Evolutionary conservation across 92 coral and sea anemone species (phyloP), one percentile per base, ranked within the genome.

Genomic region (Porites rus): DNA sequence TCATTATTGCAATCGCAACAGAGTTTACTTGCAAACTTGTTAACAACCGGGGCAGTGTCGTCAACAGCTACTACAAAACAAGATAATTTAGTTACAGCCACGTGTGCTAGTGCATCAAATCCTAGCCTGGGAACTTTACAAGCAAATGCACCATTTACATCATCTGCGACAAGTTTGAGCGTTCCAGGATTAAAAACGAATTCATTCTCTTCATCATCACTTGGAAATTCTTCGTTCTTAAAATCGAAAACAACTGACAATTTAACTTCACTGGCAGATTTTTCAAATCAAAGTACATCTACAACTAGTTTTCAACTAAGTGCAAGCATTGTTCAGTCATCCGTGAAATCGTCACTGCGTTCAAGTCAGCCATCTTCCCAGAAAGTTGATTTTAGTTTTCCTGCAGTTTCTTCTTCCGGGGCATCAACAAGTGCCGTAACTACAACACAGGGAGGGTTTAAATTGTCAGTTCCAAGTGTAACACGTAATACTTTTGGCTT

Each of bases 201-300:
- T 38, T 77, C 58, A 2, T 70, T 77, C 10, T 69, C 77, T 24
- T 1, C 65, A 1, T 80, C 77, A 3, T 31, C 66, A 12, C 59
- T n/a, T 83, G 87, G 87, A 63, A 51, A 25, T 74, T 83, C 72
- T 8, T 51, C 79, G 3, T 64, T 83, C 10, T 9, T 73, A 8
- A 73, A 74, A 73, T 79, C 72, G 6, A 56, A 68, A 22, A 21
- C 58, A 51, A 21, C 80, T 17, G 66, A 74, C 52, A 72, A 62
- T 17, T 63, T 24, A 62, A 73, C 72, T 74, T 62, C 60, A 17
- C 21, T 54, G 43, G 7, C 86, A 81, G 77, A 2, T 60, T 53
- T 12, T 9, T 0, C 53, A 18, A 17, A 70, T 11, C 70, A 72
- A 51, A 56, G 56, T 24, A 60, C 86, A 38, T n/a, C 54, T 31